phyloP scores from a whole-genome alignment of 2,888 invertebrate genomes.

The Drosophila percnosoma region DNA sequence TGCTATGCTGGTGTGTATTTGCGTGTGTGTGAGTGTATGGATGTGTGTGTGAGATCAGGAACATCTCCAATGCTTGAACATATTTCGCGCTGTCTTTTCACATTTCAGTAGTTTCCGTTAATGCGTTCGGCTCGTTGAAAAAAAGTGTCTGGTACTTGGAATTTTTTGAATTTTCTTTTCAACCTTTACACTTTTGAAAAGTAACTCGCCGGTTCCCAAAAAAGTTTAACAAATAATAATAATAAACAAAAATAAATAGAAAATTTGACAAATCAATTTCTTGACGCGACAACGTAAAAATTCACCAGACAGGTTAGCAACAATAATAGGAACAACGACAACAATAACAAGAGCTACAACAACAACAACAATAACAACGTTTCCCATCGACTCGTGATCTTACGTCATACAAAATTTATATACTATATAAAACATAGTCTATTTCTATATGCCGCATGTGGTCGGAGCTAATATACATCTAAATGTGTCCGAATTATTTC shows the following conservation, averaged over 20 bases:
- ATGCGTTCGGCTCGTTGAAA: slow-evolving; percentile 73
- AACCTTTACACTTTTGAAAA: not conserved
- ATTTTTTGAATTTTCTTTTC: slow-evolving; percentile 17
- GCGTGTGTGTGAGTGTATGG: slow-evolving; percentile 12
- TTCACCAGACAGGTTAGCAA: slow-evolving; percentile 49
- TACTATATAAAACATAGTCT: slow-evolving; percentile 52
- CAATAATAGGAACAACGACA: slow-evolving; percentile 3
- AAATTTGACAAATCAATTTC: slow-evolving; percentile 12
- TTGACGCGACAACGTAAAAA: slow-evolving; percentile 39
- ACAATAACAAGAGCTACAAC: slow-evolving; percentile 18
- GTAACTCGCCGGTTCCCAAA: slow-evolving; percentile 30
- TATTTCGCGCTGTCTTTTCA: slow-evolving; percentile 72
- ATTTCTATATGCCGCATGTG: slow-evolving; percentile 77
- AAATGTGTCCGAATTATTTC: slow-evolving; percentile 20
- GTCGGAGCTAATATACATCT: slow-evolving; percentile 62
- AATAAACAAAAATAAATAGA: not conserved
- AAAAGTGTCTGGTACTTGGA: slow-evolving; percentile 37
- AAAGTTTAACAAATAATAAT: slow-evolving; percentile 1
- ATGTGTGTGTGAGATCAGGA: slow-evolving; percentile 58
- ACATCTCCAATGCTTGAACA: slow-evolving; percentile 71
- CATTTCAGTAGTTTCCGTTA: slow-evolving; percentile 79
- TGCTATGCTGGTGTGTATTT: slow-evolving; percentile 22
- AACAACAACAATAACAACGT: slow-evolving; percentile 7
- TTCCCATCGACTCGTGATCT: slow-evolving; percentile 67
- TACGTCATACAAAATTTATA: slow-evolving; percentile 68